Percentiles rank a stretch among this genome's conserved stretches.
Conservation (phyloP, 2,888 invertebrate species). For the Unio pictorum region DNA sequence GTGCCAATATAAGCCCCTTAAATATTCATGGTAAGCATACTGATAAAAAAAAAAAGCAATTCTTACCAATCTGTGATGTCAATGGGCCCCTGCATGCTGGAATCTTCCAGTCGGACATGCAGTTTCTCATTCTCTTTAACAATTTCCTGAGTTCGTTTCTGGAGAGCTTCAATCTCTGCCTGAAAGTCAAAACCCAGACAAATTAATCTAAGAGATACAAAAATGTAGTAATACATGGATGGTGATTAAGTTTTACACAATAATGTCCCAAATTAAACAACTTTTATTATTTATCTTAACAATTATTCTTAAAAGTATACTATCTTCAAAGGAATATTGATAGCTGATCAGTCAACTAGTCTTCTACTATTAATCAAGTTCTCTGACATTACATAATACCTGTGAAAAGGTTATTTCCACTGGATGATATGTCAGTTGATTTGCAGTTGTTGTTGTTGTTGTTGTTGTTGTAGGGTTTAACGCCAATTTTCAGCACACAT, state of each 20-base stretch:
- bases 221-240: neutral
- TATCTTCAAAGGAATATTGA: neutral
- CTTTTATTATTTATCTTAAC: neutral
- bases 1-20: too few relatives aligned
- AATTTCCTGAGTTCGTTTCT: constrained; percentile 54
- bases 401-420: too few relatives aligned
- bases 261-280: neutral
- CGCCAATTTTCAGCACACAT: too few relatives aligned
- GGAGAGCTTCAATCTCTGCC: constrained; percentile 56
- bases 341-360: too few relatives aligned
- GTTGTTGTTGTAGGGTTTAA: too few relatives aligned
- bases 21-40: too few relatives aligned
- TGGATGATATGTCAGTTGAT: too few relatives aligned
- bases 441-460: too few relatives aligned
- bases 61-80: constrained; percentile 61
- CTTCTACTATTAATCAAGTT: too few relatives aligned
- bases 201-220: neutral
- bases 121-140: constrained; percentile 64
- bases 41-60: too few relatives aligned
- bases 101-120: constrained; percentile 50
- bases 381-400: too few relatives aligned
- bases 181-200: constrained; percentile 21
- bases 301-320: neutral
- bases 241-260: neutral
- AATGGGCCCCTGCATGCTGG: constrained; percentile 43